Percentiles rank a stretch among this genome's conserved stretches.
Conservation (phyloP, 2,888 invertebrate species). For the Proisotoma minuta region DNA sequence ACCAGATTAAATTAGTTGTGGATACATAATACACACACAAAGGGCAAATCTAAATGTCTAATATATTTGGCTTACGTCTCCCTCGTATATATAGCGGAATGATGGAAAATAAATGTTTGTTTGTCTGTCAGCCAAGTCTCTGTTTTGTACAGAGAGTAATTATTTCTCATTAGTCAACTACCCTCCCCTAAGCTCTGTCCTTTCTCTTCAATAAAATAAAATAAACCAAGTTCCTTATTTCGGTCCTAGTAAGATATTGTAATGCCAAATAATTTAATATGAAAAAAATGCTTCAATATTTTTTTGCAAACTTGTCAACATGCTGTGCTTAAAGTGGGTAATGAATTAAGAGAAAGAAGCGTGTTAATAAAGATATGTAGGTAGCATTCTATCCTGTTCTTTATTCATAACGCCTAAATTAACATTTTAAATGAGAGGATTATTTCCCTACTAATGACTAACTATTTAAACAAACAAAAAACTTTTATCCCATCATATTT, state of each 20-base stretch:
- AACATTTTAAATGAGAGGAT: conserved; percentile 13
- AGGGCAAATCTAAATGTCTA: not conserved
- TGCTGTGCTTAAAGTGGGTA: too few relatives aligned
- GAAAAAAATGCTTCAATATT: too few relatives aligned
- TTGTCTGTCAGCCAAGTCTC: conserved; percentile 32
- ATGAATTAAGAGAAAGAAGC: too few relatives aligned
- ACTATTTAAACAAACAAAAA: not conserved
- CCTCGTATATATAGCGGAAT: conserved; percentile 11
- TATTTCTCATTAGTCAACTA: conserved; percentile 41
- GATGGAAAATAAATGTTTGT: conserved; percentile 24
- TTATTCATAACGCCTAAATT: conserved; percentile 7
- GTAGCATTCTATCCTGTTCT: too few relatives aligned
- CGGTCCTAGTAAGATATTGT: too few relatives aligned
- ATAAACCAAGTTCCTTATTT: too few relatives aligned
- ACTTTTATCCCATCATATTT: conserved; percentile 4
- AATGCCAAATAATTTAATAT: too few relatives aligned
- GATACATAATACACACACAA: not conserved
- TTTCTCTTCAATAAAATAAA: too few relatives aligned
- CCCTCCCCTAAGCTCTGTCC: not conserved
- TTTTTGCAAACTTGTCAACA: too few relatives aligned
- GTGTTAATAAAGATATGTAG: too few relatives aligned
- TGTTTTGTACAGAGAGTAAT: conserved; percentile 41
- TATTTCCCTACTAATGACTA: conserved; percentile 7
- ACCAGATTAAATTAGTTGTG: conserved; percentile 4
- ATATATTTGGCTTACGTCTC: conserved; percentile 6